Conservation (phyloP, 2,113 vertebrate genomes). For the Alethe diademata region DNA sequence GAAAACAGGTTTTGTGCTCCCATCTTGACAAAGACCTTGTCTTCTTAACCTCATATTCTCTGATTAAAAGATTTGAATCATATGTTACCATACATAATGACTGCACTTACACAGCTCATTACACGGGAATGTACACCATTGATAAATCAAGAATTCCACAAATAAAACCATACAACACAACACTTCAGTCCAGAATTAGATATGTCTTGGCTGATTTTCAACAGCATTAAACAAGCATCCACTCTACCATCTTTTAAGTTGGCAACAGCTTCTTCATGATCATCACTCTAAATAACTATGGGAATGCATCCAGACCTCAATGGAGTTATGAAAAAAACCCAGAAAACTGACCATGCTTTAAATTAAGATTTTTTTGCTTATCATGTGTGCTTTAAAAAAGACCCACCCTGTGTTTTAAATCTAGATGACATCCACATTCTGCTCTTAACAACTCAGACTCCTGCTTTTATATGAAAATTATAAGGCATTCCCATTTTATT, state of each 20-base stretch:
- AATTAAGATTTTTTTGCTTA: background rate
- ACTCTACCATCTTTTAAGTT: conserved; percentile 1
- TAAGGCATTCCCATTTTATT: background rate
- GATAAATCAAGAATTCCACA: conserved; percentile 3
- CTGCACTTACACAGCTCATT: background rate
- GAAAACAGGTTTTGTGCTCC: background rate
- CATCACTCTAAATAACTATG: background rate
- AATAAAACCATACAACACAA: background rate
- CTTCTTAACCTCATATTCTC: background rate
- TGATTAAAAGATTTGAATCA: background rate
- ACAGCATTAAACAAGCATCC: background rate
- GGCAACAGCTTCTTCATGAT: conserved; percentile 1
- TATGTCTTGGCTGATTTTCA: background rate
- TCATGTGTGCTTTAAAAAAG: background rate
- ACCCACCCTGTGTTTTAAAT: background rate
- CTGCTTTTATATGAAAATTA: background rate
- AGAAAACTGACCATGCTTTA: background rate
- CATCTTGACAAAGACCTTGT: background rate
- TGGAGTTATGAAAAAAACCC: background rate
- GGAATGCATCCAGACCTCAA: conserved; percentile 14
- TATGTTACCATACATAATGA: background rate
- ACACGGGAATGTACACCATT: background rate
- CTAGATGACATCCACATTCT: background rate
- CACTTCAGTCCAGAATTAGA: background rate
- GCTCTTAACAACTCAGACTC: background rate